Conservation (phyloP, 2,797 vertebrate genomes). For the Hydrolagus colliei region DNA sequence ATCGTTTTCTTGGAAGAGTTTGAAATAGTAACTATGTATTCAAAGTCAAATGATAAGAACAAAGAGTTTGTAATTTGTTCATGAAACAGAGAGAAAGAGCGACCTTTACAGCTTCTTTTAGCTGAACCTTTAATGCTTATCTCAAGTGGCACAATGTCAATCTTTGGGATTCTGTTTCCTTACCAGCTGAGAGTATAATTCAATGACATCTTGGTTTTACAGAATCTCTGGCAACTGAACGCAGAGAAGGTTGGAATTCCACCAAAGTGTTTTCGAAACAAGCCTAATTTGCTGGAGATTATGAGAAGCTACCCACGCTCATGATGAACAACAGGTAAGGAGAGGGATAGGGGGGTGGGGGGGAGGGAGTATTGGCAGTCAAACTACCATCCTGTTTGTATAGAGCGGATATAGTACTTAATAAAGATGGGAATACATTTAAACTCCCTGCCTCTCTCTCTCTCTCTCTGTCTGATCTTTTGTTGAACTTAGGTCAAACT, state of each 20-base stretch:
- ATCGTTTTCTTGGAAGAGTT: background rate
- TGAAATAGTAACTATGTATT: background rate
- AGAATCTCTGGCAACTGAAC: slow-evolving; percentile 61
- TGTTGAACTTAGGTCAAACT: background rate
- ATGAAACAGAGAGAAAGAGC: slow-evolving; percentile 37
- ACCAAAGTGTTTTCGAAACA: slow-evolving; percentile 66
- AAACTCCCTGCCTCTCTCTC: too few species aligned
- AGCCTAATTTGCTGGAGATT: slow-evolving; percentile 62
- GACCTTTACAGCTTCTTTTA: slow-evolving; percentile 42
- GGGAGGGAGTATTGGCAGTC: too few species aligned
- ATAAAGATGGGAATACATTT: too few species aligned
- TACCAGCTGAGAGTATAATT: slow-evolving; percentile 41
- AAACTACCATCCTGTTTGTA: too few species aligned
- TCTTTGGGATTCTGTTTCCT: slow-evolving; percentile 54
- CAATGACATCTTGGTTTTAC: slow-evolving; percentile 55
- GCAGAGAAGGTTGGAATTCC: slow-evolving; percentile 56
- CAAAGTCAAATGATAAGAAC: slow-evolving; percentile 5
- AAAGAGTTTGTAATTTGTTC: slow-evolving; percentile 37
- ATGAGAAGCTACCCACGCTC: slow-evolving; percentile 67
- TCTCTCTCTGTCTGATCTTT: background rate
- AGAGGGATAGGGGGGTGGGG: too few species aligned
- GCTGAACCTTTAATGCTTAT: slow-evolving; percentile 46
- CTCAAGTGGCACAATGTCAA: slow-evolving; percentile 45
- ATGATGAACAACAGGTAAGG: slow-evolving; percentile 73
- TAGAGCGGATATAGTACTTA: too few species aligned